A percentile compares a stretch with the other conserved stretches of the same genome.
Evolutionary conservation across 2,888 invertebrate genomes (phyloP).

Genomic region (Aethes cnicana): DNA sequence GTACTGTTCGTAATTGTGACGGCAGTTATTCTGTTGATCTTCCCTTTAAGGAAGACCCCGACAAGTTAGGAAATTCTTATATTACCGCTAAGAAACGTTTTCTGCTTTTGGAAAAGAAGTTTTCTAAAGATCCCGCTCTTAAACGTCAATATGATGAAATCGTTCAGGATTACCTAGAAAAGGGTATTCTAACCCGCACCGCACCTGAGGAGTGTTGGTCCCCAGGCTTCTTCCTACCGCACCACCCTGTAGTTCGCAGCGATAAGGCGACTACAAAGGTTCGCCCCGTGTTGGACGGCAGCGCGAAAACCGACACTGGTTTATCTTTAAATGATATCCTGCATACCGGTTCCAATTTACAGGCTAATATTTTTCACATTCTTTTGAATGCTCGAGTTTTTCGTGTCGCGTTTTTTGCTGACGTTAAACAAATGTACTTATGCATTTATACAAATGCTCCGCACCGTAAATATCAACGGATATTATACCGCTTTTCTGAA

Average conservation of each 20-base stretch:
- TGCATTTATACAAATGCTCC: too few species aligned
- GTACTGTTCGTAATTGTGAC: too few species aligned
- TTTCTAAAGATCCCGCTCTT: not conserved
- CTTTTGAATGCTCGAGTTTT: too few species aligned
- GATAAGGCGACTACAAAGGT: constrained; percentile 24
- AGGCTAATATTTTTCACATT: too few species aligned
- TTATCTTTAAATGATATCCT: constrained; percentile 30
- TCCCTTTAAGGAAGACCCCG: constrained; percentile 5
- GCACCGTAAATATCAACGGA: too few species aligned
- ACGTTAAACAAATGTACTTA: too few species aligned
- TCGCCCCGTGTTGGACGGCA: constrained; percentile 23
- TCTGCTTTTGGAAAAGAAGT: constrained; percentile 13
- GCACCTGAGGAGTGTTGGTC: not conserved
- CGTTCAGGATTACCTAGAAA: constrained; percentile 18
- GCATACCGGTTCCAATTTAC: too few species aligned
- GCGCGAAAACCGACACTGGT: constrained; percentile 22
- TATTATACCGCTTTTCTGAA: too few species aligned
- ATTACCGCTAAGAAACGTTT: constrained; percentile 15
- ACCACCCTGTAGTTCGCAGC: constrained; percentile 26
- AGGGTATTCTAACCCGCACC: constrained; percentile 4
- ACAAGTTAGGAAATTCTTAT: constrained; percentile 23
- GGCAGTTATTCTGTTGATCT: too few species aligned
- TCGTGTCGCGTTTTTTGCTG: too few species aligned
- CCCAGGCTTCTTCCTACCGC: constrained; percentile 20
- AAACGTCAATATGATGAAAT: constrained; percentile 14